Evolutionary conservation across 2,797 vertebrate species (phyloP), one percentile per base, ranked within the genome.

Genomic region (Danio kyathit): DNA sequence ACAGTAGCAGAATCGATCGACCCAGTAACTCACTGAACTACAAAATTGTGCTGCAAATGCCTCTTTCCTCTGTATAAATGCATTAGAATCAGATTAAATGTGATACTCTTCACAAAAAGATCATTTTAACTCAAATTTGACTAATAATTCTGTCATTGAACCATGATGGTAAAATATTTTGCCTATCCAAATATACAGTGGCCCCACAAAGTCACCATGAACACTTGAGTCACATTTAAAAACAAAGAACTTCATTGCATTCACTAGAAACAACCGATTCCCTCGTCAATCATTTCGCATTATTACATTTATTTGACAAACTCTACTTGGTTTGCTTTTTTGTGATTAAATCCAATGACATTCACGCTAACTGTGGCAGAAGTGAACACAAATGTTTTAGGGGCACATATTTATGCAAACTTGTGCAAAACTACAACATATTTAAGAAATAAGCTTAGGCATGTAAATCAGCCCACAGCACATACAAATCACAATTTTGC

Each of bases 21-120:
- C 66, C 80, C 57, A 60, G 29, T 79, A 75, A 59, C 19, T 16
- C 41, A 61, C 56, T 65, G 43, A 48, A 17, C 81, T 41, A 75
- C n/a, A 40, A 79, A 66, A 76, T 38, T 69, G 43, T 73, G 14
- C 77, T 60, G 46, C 52, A 71, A 61, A 73, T 56, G 44, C 44
- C 64, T 46, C 16, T 43, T 60, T 75, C 17, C 12, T 66, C 38
- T 65, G 44, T 21, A 69, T 60, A 78, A 60, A 78, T 19, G n/a
- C 56, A 65, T 65, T 54, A 64, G 16, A 75, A 51, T 60, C 7
- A 16, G 29, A 75, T 12, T 51, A 21, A 63, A 44, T 9, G 9
- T 63, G 7, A 29, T 21, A 5, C 10, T 13, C 8, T 74, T 60
- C 46, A 56, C 19, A 57, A 21, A 41, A 12, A 19, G 4, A 56